Evolutionary conservation across 2,113 vertebrate genomes (phyloP).

Genomic region (Nicator chloris): DNA sequence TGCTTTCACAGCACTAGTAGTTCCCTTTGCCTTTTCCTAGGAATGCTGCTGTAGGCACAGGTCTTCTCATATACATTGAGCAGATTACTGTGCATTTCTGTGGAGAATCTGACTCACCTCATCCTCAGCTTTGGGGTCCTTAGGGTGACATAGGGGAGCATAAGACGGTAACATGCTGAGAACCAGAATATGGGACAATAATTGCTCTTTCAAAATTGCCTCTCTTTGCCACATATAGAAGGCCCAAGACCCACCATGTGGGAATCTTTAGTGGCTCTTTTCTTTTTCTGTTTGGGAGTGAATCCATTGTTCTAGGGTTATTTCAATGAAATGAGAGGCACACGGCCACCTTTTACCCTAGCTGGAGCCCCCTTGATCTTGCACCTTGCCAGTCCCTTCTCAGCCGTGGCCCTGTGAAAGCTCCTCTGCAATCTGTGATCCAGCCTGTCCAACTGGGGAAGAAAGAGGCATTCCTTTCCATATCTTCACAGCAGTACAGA

Average conservation of each 20-base stretch:
- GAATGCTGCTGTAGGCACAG: not conserved
- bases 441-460: not conserved
- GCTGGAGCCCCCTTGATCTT: not conserved
- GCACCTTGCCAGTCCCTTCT: not conserved
- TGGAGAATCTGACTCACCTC: not conserved
- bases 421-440: not conserved
- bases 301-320: not conserved
- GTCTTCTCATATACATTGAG: not conserved
- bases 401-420: not conserved
- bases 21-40: not conserved
- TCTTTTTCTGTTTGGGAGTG: not conserved
- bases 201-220: not conserved
- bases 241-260: not conserved
- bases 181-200: not conserved
- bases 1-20: not conserved
- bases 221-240: not conserved
- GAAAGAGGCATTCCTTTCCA: not conserved
- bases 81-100: not conserved
- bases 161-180: not conserved
- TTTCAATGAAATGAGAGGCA: not conserved
- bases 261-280: not conserved
- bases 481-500: not conserved
- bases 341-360: not conserved
- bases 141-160: not conserved
- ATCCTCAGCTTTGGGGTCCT: not conserved